Base-by-base conservation (phyloP, 2,888 invertebrate genomes). In the Cheilosia variabilis region DNA sequence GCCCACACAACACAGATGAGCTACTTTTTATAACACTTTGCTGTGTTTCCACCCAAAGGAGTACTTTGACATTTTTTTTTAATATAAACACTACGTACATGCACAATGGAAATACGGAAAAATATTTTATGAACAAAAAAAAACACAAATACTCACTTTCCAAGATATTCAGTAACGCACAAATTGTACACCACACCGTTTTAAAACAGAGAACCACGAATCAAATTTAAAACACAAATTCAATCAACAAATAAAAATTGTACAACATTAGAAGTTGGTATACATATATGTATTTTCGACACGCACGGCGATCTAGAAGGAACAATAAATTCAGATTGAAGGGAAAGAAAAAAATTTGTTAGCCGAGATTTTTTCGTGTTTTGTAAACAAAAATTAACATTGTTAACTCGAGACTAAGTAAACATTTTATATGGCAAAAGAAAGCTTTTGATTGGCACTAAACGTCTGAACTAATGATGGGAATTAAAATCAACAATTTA, bases 381-480 rank as follows among this genome's bases (percentile, higher is more conserved):
- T 80, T 84, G 79, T 86, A 86, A 86, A 86, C 80, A 80, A 75
- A 71, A 73, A 47, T 71, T 57, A 65, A 66, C 66, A 27, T 2
- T 4, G 10, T 22, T 27, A 52, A 47, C 37, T 43, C 7, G 17
- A 13, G 47, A 66, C 45, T 52, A 10, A n/a, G 2, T 9, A 19
- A 57, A 37, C 19, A 68, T 7, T 24, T 57, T 27, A 41, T 52
- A 41, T 1, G 63, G 24, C 2, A 45, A 47, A 47, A 15, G 10
- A 24, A 72, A 34, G 15, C 24, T 34, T 34, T 22, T 58, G 15
- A 4, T 31, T 63, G 24, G 15, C 65, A 66, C 82, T 31, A 60
- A 3, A 47, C 1, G 37, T 37, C 47, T 10, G 24, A 65, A 66
- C 60, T 34, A 27, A 7, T 19, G 4, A 57, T 10, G 13, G 13